Evolutionary conservation across 2,888 invertebrate genomes (phyloP).

Genomic region (Macrostomum cliftonense): DNA sequence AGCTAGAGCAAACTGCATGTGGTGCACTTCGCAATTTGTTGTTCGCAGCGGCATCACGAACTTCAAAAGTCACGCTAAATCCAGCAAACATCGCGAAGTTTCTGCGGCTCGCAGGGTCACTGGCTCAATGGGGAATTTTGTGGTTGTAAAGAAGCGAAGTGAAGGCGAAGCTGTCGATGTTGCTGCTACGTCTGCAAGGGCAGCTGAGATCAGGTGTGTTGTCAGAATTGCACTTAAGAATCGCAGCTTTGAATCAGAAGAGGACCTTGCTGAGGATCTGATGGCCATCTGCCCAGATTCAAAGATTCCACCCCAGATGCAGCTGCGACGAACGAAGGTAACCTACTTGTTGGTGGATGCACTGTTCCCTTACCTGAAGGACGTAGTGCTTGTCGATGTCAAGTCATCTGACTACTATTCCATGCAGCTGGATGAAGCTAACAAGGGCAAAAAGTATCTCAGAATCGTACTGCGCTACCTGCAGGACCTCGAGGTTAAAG

Average conservation of each 20-base stretch:
- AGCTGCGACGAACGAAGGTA: constrained; percentile 1
- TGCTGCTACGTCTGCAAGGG: constrained; percentile 2
- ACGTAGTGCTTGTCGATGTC: constrained; percentile 1
- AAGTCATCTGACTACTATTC: constrained; percentile 1
- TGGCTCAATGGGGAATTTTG: not conserved
- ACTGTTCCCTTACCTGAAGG: constrained; percentile 2
- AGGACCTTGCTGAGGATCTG: constrained; percentile 3
- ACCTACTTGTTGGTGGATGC: not conserved
- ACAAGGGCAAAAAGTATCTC: not conserved
- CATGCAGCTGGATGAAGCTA: constrained; percentile 3
- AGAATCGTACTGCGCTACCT: constrained; percentile 1
- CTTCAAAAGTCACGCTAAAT: constrained; percentile 3
- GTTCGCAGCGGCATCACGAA: constrained; percentile 2
- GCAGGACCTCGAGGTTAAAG: not conserved
- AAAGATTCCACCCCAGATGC: not conserved
- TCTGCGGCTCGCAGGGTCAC: not conserved
- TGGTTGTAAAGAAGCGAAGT: no score
- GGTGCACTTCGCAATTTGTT: constrained; percentile 1
- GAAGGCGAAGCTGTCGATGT: no score
- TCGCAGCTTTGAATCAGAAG: constrained; percentile 5
- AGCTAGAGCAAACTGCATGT: not conserved
- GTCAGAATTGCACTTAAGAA: constrained; percentile 2
- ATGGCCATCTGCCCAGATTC: not conserved
- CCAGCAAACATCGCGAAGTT: not conserved
- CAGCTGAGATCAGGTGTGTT: constrained; percentile 3